phyloP scores from a whole-genome alignment of 2,113 vertebrate genomes.

The Romanogobio albipinnatus region DNA sequence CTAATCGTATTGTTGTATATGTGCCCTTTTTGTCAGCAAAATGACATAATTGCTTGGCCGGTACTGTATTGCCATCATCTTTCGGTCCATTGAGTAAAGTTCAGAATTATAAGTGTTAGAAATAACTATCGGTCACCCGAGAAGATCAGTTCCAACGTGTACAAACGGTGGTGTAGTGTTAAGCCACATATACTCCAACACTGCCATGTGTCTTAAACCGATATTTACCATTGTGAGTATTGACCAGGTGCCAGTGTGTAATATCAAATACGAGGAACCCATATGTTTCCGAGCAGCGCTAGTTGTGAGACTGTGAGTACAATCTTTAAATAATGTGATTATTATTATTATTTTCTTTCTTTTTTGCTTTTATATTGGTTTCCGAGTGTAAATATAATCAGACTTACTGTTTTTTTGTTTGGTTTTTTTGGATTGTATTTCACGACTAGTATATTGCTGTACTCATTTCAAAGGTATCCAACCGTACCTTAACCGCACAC shows the following conservation, averaged over 20 bases:
- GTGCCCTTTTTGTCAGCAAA: constrained; percentile 45
- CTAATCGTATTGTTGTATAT: constrained; percentile 55
- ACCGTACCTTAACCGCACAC: constrained; percentile 1
- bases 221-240: constrained; percentile 42
- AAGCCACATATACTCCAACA: constrained; percentile 46
- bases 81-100: neutral
- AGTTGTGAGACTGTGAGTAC: constrained; percentile 44
- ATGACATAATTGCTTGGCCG: constrained; percentile 25
- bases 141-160: constrained; percentile 25
- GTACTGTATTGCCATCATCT: constrained; percentile 10
- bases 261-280: constrained; percentile 9
- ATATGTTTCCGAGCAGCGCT: constrained; percentile 8
- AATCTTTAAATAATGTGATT: constrained; percentile 27
- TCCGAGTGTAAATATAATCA: constrained; percentile 46
- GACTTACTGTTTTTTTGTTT: neutral
- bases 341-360: neutral
- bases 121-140: constrained; percentile 15
- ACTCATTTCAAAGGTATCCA: constrained; percentile 22
- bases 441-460: constrained; percentile 23
- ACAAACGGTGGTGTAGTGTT: constrained; percentile 26
- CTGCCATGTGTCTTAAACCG: constrained; percentile 49
- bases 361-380: constrained; percentile 6
- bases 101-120: constrained; percentile 20
- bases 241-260: constrained; percentile 40
- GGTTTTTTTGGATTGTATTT: neutral